These are phyloP conservation scores for Oreamnos americanus DNA, from an alignment of 2,113 vertebrate species.

Conservation along the genomic window DNA sequence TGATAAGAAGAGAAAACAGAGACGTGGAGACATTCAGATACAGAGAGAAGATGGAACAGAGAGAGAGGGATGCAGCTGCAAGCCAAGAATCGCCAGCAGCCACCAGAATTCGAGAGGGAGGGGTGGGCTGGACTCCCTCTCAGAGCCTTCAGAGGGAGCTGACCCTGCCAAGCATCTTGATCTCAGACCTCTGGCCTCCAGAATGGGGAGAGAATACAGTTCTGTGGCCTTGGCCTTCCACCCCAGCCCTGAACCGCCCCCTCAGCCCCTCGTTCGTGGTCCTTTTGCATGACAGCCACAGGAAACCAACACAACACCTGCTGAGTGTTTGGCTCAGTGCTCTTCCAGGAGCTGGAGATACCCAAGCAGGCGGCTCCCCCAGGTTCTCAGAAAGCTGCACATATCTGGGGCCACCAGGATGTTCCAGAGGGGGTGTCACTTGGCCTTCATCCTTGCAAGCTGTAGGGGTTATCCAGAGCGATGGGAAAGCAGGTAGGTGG, in stretches of 20 bases:
- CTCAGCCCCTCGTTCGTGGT: neutral
- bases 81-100: neutral
- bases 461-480: neutral
- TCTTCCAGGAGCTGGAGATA: neutral
- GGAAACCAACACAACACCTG: neutral
- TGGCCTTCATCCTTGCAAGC: neutral
- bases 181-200: neutral
- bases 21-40: neutral
- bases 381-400: neutral
- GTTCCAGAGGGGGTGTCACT: neutral
- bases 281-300: neutral
- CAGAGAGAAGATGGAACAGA: neutral
- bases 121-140: neutral
- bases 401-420: neutral
- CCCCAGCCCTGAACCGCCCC: neutral
- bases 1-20: neutral
- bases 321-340: neutral
- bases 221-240: neutral
- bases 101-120: neutral
- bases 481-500: neutral
- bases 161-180: neutral
- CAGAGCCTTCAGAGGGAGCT: neutral
- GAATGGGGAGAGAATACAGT: neutral
- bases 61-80: too few species aligned
- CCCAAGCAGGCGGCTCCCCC: neutral